These are phyloP conservation scores for Cepaea nemoralis DNA, from an alignment of 1,140 invertebrate species.

Conservation along the genomic window DNA sequence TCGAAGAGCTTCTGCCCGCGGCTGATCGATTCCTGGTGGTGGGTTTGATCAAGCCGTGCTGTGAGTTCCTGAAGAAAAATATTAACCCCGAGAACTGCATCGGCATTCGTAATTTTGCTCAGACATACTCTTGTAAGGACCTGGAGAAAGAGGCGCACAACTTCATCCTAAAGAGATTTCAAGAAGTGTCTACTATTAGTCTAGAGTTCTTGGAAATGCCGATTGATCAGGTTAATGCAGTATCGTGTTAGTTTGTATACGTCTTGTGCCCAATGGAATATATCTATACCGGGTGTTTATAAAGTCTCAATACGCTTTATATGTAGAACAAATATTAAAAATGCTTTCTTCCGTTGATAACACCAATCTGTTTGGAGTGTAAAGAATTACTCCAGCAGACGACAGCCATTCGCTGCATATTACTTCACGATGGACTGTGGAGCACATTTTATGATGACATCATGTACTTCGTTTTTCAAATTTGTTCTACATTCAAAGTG, in stretches of 20 bases:
- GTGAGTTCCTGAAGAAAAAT: constrained; percentile 79
- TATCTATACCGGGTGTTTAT: too few relatives aligned
- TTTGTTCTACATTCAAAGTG: too few relatives aligned
- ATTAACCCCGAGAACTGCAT: constrained; percentile 84
- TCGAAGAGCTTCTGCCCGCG: constrained; percentile 78
- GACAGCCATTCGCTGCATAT: too few relatives aligned
- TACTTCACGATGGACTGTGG: too few relatives aligned
- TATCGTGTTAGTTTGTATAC: neutral
- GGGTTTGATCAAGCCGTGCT: constrained; percentile 83
- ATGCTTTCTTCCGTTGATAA: too few relatives aligned
- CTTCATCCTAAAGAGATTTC: constrained; percentile 62
- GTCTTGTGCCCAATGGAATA: too few relatives aligned
- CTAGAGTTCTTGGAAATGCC: constrained; percentile 73
- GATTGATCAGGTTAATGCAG: constrained; percentile 25
- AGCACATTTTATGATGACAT: too few relatives aligned
- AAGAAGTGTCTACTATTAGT: constrained; percentile 87
- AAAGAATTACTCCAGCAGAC: too few relatives aligned
- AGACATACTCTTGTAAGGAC: constrained; percentile 80
- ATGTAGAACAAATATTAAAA: too few relatives aligned
- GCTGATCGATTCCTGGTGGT: constrained; percentile 83
- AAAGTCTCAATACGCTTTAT: too few relatives aligned
- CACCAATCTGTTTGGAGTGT: too few relatives aligned
- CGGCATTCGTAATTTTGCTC: constrained; percentile 84
- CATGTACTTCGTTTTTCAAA: too few relatives aligned
- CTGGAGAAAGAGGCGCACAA: constrained; percentile 79